A percentile compares a stretch with the other conserved stretches of the same genome.
Evolutionary conservation across 2,888 invertebrate species (phyloP).

Genomic region (Drosophila pseudotakahashii): DNA sequence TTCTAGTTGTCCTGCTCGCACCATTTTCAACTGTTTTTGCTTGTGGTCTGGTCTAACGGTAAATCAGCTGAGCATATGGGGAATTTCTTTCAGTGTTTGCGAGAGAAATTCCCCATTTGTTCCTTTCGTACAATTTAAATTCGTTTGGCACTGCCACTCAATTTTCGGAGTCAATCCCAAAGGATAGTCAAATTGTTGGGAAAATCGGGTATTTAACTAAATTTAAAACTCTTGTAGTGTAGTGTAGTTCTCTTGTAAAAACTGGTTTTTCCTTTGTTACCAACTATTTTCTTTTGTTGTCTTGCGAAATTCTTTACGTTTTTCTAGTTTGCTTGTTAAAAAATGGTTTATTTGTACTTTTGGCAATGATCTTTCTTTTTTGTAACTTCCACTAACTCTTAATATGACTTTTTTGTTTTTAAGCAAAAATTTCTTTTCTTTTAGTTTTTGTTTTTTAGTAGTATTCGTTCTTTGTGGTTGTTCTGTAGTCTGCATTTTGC

Average conservation of each 20-base stretch:
- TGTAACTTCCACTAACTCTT: constrained; percentile 72
- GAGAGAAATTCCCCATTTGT: constrained; percentile 13
- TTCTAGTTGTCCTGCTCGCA: constrained; percentile 33
- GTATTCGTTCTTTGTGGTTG: constrained; percentile 59
- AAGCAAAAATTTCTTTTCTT: constrained; percentile 1
- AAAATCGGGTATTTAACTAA: constrained; percentile 31
- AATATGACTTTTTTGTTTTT: constrained; percentile 50
- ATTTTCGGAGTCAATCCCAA: constrained; percentile 51
- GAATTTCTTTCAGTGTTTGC: constrained; percentile 20
- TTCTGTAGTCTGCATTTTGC: constrained; percentile 46
- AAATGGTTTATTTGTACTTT: constrained; percentile 83
- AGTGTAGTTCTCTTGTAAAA: constrained; percentile 53
- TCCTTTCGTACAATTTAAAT: constrained; percentile 56
- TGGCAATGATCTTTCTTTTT: constrained; percentile 83
- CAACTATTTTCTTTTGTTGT: constrained; percentile 60
- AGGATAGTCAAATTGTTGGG: constrained; percentile 59
- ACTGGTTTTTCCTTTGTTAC: constrained; percentile 52
- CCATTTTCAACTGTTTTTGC: constrained; percentile 21
- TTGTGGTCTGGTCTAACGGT: constrained; percentile 18
- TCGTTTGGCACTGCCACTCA: constrained; percentile 59
- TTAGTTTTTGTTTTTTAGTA: constrained; percentile 45
- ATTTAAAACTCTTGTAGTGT: constrained; percentile 33
- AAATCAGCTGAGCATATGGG: constrained; percentile 10
- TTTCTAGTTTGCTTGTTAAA: constrained; percentile 74
- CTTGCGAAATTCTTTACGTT: constrained; percentile 75